Evolutionary conservation across 2,797 vertebrate species (phyloP), one percentile per base, ranked within the genome.

Genomic region (Enteromius argenteus): DNA sequence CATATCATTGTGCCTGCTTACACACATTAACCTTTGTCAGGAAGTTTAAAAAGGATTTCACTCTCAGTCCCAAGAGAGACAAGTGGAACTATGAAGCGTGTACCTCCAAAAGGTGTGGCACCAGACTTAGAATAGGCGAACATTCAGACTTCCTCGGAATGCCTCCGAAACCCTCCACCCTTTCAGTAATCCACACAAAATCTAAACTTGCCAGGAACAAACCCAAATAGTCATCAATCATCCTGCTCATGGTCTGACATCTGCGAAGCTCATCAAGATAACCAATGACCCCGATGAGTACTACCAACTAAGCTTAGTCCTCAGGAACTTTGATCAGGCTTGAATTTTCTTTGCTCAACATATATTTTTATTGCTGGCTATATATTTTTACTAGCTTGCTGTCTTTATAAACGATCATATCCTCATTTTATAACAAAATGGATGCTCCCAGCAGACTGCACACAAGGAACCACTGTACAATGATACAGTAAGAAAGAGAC

Each of bases 231-330:
- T 79, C 58, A 76, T 87, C 62, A 78, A 83, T 66, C 75, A 85
- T 13, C 3, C 84, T 30, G 75, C 83, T 88, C 89, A 89, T 85
- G 87, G 53, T 37, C 15, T 81, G 42, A 78, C 81, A 90, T 91
- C 81, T 93, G 92, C 90, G 85, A 91, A 92, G 87, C 9, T 10
- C 49, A 86, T 94, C 69, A 89, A 81, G 51, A 53, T 84, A 56
- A 30, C 21, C 9, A 5, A 32, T 8, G 46, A 68, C 23, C 44
- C 11, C 35, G 53, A 32, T 27, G 32, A 66, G 44, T 17, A 83
- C 46, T 2, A 30, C 13, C 19, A 64, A 19, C 42, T 17, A 35
- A 23, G 11, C 21, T 51, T 21, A 35, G 3, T 1, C 0, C 7
- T 10, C 2, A 53, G 19, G 35, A 27, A 35, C 80, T 71, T 49